Conservation (phyloP, 1,140 invertebrate genomes). For the Tribolium castaneum region DNA sequence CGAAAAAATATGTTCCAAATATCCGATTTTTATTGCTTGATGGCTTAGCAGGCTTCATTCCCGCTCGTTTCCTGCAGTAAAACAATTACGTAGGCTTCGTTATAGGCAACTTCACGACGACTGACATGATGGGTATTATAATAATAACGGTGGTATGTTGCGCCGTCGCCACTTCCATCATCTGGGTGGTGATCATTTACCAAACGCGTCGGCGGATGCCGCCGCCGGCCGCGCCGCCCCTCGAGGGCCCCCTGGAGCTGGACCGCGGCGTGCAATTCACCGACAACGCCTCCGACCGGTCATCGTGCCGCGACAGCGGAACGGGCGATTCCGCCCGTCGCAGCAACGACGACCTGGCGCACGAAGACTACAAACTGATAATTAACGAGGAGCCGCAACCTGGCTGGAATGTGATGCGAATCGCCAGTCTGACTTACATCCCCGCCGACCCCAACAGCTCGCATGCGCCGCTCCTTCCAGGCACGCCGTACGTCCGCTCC, state of each 20-base stretch:
- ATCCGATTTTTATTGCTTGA: too few species aligned
- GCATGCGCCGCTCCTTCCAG: conserved; percentile 53
- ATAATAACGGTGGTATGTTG: conserved; percentile 91
- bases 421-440: conserved; percentile 49
- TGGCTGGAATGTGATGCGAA: conserved; percentile 45
- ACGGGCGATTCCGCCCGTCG: conserved; percentile 75
- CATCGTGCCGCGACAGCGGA: conserved; percentile 75
- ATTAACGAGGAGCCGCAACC: conserved; percentile 13
- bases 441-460: conserved; percentile 45
- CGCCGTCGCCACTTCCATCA: conserved; percentile 87
- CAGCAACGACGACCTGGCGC: conserved; percentile 65
- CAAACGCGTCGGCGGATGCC: conserved; percentile 78
- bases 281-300: conserved; percentile 65
- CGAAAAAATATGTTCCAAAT: too few species aligned
- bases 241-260: conserved; percentile 33
- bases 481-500: conserved; percentile 50
- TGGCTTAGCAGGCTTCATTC: too few species aligned
- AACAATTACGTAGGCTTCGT: conserved; percentile 22
- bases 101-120: conserved; percentile 59
- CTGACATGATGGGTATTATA: conserved; percentile 85
- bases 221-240: background rate
- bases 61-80: background rate
- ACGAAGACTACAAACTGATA: conserved; percentile 43
- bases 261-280: conserved; percentile 37
- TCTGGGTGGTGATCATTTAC: conserved; percentile 94